Evolutionary conservation across 2,113 vertebrate genomes (phyloP), one percentile per base, ranked within the genome.

Genomic region (Leucosticte australis): DNA sequence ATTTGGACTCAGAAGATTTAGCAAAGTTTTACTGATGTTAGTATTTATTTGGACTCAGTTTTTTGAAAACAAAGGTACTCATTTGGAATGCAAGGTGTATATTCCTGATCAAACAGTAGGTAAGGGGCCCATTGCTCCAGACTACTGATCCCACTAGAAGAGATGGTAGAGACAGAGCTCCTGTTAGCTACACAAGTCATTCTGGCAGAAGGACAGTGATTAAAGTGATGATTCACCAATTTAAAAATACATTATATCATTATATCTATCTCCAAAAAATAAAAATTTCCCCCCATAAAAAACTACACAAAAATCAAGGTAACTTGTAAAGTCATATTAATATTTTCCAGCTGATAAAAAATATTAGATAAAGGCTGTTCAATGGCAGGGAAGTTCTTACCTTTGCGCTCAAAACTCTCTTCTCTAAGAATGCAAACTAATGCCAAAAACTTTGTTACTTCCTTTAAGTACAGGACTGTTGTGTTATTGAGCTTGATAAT

Each of bases 401-500:
- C 99, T 99, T 99, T 99, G 93, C 99, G 98, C 96, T 99, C 99
- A 91, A 99, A 99, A 98, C 99, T 99, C 96, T 99, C 99, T 97
- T 99, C 99, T 97, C 99, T 98, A 97, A 99, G 98, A 97, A 99
- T 99, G 98, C 99, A 99, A 96, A 99, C 99, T 77, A 99, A 98
- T 15, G 99, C 99, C 95, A 99, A 98, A 98, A 99, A 99, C 97
- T 99, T 99, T 76, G 99, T 99, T 97, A 99, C 99, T 98, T 99
- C 99, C 97, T 99, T 99, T 97, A 99, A 98, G 98, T 99, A 99
- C 85, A 99, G 98, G 96, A 99, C 99, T 11, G 99, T 99, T 97
- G 99, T 99, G 96, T 99, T 99, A 98, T 99, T 99, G 95, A 99
- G 99, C 97, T 99, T 99, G 97, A 99, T 99, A 98, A 99, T 99